Evolutionary conservation across 2,797 vertebrate genomes (phyloP).

Genomic region (Sebastes matsubarae): DNA sequence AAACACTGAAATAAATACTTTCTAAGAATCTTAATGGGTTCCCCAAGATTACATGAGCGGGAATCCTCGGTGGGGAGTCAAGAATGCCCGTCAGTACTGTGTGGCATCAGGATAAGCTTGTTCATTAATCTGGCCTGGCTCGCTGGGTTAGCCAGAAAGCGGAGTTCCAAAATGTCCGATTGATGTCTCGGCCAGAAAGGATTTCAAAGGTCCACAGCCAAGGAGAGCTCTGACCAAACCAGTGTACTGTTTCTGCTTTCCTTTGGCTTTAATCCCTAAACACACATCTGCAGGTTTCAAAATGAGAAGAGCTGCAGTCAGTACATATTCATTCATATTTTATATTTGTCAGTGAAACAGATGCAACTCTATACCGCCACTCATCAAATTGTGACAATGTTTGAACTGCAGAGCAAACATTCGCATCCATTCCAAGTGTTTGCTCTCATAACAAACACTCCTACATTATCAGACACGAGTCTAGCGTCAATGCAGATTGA

Average conservation of each 20-base stretch:
- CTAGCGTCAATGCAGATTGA: not conserved
- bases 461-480: constrained; percentile 5
- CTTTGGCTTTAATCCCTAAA: constrained; percentile 33
- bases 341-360: constrained; percentile 13
- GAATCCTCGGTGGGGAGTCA: constrained; percentile 37
- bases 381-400: constrained; percentile 46
- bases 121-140: constrained; percentile 63
- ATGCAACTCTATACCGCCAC: constrained; percentile 5
- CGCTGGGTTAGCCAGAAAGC: constrained; percentile 41
- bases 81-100: constrained; percentile 44
- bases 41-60: constrained; percentile 47
- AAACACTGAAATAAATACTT: constrained; percentile 26
- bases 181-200: constrained; percentile 60
- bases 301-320: not conserved
- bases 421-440: constrained; percentile 17
- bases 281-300: constrained; percentile 28
- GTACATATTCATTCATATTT: constrained; percentile 28
- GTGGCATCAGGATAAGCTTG: constrained; percentile 59
- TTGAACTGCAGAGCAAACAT: constrained; percentile 46
- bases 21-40: constrained; percentile 52
- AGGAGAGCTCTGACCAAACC: constrained; percentile 14
- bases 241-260: constrained; percentile 29
- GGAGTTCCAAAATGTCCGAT: constrained; percentile 48
- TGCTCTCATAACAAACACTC: constrained; percentile 44
- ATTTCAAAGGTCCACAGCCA: constrained; percentile 58